These are phyloP conservation scores for Phymorhynchus buccinoides DNA, from an alignment of 1,140 invertebrate genomes.

Conservation along the genomic window DNA sequence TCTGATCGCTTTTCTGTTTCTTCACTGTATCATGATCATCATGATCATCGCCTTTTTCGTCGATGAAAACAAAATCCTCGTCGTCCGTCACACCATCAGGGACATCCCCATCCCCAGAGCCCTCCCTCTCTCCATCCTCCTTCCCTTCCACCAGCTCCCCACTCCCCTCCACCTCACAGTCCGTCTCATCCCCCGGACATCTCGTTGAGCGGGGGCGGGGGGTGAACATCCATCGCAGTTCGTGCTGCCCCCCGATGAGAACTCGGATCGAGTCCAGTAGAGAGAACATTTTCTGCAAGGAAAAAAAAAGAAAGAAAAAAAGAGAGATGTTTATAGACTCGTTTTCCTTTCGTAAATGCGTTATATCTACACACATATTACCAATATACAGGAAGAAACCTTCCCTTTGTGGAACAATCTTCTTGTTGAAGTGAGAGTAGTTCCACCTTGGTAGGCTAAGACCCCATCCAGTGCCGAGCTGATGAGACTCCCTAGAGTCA, in stretches of 20 bases:
- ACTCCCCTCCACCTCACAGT: slow-evolving; percentile 31
- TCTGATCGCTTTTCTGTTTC: slow-evolving; percentile 42
- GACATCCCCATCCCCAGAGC: not conserved
- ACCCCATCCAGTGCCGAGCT: too few species aligned
- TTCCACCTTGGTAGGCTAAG: too few species aligned
- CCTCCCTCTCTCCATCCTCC: slow-evolving; percentile 2
- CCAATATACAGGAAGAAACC: too few species aligned
- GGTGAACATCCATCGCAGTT: slow-evolving; percentile 15
- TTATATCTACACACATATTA: too few species aligned
- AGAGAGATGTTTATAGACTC: too few species aligned
- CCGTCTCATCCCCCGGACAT: slow-evolving; percentile 37
- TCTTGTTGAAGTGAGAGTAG: too few species aligned
- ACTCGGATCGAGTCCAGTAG: slow-evolving; percentile 23
- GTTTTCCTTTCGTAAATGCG: too few species aligned
- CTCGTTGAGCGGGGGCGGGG: not conserved
- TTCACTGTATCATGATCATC: too few species aligned
- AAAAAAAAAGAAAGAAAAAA: too few species aligned
- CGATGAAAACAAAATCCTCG: slow-evolving; percentile 55
- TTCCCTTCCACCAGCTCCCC: not conserved
- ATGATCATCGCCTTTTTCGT: too few species aligned
- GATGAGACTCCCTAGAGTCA: too few species aligned
- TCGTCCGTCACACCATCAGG: slow-evolving; percentile 12
- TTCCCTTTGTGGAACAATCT: too few species aligned
- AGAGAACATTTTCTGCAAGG: slow-evolving; percentile 31
- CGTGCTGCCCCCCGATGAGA: not conserved